Conservation (phyloP, 2,797 vertebrate genomes). For the Fundulus diaphanus region DNA sequence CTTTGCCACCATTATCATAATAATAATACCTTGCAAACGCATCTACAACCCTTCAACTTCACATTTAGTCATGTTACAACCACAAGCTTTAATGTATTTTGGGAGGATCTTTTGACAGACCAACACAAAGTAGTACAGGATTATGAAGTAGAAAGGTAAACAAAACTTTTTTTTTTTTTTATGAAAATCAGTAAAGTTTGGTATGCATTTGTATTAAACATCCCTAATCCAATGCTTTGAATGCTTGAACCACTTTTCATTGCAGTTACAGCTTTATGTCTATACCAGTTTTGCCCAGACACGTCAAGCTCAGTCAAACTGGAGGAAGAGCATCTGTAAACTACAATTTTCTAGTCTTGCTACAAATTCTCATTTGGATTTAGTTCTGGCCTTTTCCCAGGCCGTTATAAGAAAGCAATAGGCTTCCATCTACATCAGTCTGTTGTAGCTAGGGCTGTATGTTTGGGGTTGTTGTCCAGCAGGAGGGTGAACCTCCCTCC, state of each 20-base stretch:
- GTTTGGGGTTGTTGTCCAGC: not conserved
- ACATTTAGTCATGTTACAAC: not conserved
- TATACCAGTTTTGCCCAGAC: too few relatives aligned
- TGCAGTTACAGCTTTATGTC: not conserved
- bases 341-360: too few relatives aligned
- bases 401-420: not conserved
- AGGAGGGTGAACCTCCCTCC: not conserved
- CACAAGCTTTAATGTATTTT: not conserved
- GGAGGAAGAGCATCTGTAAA: too few relatives aligned
- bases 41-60: not conserved
- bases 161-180: not conserved
- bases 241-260: not conserved
- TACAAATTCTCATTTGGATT: too few relatives aligned
- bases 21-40: not conserved
- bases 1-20: not conserved
- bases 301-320: not conserved
- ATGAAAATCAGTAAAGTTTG: not conserved
- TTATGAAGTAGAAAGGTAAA: not conserved
- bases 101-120: not conserved
- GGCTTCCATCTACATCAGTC: not conserved
- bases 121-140: not conserved
- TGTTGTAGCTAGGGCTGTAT: not conserved
- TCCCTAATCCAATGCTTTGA: not conserved
- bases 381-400: not conserved
- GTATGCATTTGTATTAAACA: not conserved